Base-by-base conservation (phyloP, 2,888 invertebrate species). In the Volucella zonaria region DNA sequence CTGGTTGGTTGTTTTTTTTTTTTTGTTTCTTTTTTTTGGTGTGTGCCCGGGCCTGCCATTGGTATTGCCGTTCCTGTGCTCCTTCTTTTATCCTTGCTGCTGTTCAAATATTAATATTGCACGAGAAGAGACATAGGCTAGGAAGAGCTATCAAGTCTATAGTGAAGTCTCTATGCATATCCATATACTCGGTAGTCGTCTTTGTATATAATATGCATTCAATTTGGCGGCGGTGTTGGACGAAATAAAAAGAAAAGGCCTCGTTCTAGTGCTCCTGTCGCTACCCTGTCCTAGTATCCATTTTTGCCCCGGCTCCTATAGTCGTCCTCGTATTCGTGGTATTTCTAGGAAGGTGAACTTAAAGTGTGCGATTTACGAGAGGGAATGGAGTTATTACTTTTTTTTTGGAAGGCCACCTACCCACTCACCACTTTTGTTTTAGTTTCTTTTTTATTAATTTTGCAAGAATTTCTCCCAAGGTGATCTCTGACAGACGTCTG, bases 31-130 rank as follows among this genome's bases (percentile, higher is more conserved):
- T 70, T 66, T 75, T 75, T 66, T 75, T 75, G 54, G 66, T 70
- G 81, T 76, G 66, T 66, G 49, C 47, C 31, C 6, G 31, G 31
- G 31, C 31, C 31, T 31, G 31, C 31, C 31, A 31, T 31, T 31
- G 31, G 31, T 31, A 31, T 31, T 31, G 6, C 31, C 31, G 45
- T 45, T 62, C 12, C n/a, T 61, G 67, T 74, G 75, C 43, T 64
- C 43, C 67, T 59, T 31, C 12, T 61, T 70, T 45, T 54, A 80
- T 83, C 70, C 75, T 64, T 76, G 75, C 31, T 62, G 75, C 70
- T 71, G 45, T 66, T 83, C 70, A 83, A 80, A 83, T 83, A 83
- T 83, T 83, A 83, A 83, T 83, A 83, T 67, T 59, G 80, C 75
- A 70, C 47, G 64, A 64, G 68, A 62, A 49, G 38, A 67, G 73